Base-by-base conservation (phyloP, 1,140 invertebrate species). In the Drosophila cardini region DNA sequence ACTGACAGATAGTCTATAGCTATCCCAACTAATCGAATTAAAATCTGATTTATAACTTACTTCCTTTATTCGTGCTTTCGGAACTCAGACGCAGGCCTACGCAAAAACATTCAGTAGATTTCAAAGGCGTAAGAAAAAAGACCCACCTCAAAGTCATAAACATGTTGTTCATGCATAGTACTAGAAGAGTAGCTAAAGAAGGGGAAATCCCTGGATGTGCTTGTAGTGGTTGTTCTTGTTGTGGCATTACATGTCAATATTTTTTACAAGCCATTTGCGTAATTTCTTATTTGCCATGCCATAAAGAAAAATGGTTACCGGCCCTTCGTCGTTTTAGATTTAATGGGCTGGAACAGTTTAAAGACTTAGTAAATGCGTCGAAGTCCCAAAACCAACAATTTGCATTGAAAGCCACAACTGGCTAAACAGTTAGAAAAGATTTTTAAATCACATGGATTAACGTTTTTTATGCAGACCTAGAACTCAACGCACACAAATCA, bases 201-300 rank as follows among this genome's bases (percentile, higher is more conserved):
- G 4, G 34, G 11, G 16, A 4, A 34, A 13, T 13, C 48, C 32
- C 34, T 60, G 21, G 18, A 32, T 58, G 40, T 32, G n/a, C n/a
- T 26, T 38, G 6, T 5, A 2, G 21, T 10, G 21, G 10, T 16
- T 48, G 15, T 36, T n/a, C n/a, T n/a, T 53, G 40, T 46, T 70
- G 30, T 67, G 36, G 70, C n/a, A 46, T 58, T 61, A 21, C 42
- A 56, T 69, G 64, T 61, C 71, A 73, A 73, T 73, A 73, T 56
- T 73, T 62, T 62, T 73, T 73, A 73, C 71, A 73, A 69, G 64
- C 71, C 71, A 73, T 73, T 73, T 73, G 71, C 71, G 71, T 73
- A 69, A 62, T 73, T 69, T 73, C 56, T 69, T 69, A 73, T 73
- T 73, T 73, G 71, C 64, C 55, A 61, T 58, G 64, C 64, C 71